Conservation (phyloP, 2,797 vertebrate species). For the Salmo trutta region DNA sequence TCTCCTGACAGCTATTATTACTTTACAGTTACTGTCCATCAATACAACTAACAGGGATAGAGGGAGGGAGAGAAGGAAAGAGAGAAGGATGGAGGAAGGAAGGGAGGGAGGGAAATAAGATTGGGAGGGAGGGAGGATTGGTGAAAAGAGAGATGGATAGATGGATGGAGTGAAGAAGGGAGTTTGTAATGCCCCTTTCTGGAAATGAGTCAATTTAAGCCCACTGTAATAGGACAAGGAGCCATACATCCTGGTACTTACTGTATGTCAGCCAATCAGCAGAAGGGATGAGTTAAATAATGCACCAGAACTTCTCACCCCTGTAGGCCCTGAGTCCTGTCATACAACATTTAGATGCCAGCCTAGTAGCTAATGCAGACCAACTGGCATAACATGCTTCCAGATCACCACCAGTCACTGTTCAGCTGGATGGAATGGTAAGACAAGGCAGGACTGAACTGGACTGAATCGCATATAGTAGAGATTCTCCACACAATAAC, state of each 20-base stretch:
- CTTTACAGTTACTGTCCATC: constrained; percentile 34
- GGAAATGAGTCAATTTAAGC: background rate
- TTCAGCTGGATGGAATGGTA: background rate
- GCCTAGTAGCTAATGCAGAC: background rate
- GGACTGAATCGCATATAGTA: background rate
- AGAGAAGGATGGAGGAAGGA: background rate
- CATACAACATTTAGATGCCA: background rate
- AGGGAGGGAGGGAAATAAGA: background rate
- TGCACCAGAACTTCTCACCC: background rate
- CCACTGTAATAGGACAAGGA: background rate
- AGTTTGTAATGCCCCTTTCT: background rate
- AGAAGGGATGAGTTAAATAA: background rate
- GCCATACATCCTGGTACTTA: background rate
- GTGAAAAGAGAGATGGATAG: background rate
- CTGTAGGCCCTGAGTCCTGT: background rate
- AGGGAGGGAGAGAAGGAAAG: background rate
- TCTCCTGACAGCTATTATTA: background rate
- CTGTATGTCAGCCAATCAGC: background rate
- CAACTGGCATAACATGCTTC: background rate
- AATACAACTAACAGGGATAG: constrained; percentile 43
- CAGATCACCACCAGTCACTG: background rate
- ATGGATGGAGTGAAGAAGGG: constrained; percentile 13
- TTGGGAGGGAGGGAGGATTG: background rate
- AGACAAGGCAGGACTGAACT: background rate
- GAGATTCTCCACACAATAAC: background rate